Conservation (phyloP, 2,888 invertebrate species). For the Xylota sylvarum region DNA sequence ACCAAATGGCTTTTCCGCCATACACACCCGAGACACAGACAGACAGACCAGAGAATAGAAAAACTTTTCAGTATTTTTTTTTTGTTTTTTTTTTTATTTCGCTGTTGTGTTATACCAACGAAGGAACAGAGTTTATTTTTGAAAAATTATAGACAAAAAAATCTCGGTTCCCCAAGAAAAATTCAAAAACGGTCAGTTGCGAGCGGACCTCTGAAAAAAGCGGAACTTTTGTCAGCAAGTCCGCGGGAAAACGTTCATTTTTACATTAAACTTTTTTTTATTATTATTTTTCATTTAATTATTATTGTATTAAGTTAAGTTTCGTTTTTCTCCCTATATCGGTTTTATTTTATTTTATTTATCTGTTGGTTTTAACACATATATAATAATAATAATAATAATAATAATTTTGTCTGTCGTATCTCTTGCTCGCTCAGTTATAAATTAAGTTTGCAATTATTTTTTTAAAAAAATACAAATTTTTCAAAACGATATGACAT, state of each 20-base stretch:
- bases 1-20: conserved; percentile 42
- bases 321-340: conserved; percentile 30
- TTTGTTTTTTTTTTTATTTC: conserved; percentile 18
- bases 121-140: conserved; percentile 71
- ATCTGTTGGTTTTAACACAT: not conserved
- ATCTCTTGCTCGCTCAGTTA: conserved; percentile 66
- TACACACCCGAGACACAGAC: conserved; percentile 3
- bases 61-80: conserved; percentile 41
- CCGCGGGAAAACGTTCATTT: conserved; percentile 84
- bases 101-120: conserved; percentile 37
- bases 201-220: conserved; percentile 85
- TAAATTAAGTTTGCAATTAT: conserved; percentile 50
- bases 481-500: conserved; percentile 82
- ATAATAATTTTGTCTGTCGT: conserved; percentile 27
- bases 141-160: conserved; percentile 53
- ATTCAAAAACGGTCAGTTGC: conserved; percentile 84
- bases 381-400: no score
- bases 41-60: conserved; percentile 40
- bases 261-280: conserved; percentile 66
- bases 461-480: conserved; percentile 70
- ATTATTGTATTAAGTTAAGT: conserved; percentile 59
- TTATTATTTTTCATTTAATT: conserved; percentile 66
- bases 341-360: conserved; percentile 23
- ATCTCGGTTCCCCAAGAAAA: conserved; percentile 67
- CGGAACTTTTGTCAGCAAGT: conserved; percentile 84